Evolutionary conservation across 92 coral and sea anemone species (phyloP), one percentile per base, ranked within the genome.

Genomic region (Meandrina meandrites): DNA sequence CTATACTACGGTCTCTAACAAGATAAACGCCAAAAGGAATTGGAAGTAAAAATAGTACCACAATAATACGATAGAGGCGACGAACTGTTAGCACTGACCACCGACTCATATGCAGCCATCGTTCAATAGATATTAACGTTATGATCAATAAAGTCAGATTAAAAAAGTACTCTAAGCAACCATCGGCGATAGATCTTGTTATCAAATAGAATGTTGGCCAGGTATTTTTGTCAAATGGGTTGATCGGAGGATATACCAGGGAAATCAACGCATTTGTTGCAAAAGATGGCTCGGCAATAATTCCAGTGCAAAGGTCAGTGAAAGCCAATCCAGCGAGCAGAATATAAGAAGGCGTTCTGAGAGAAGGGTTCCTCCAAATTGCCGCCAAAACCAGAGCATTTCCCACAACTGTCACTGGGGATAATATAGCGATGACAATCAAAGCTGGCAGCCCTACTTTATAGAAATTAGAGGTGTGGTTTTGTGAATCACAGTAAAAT

Each of bases 261-360:
- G 2, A 13, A 19, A 50, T 78, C 81, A 78, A 16, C 7, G 51
- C 50, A 17, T 10, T 1, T 17, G 66, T 67, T 28, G 28, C 22
- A 60, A 22, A 78, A 19, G 27, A 53, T 8, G 81, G 81, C 22
- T 50, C 62, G 16, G 62, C 51, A 15, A 78, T 48, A 11, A 78
- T 36, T 78, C 81, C 81, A 31, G 81, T 78, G 37, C 64, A n/a
- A 28, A 78, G n/a, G 67, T 78, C 81, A 78, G 67, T 78, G n/a
- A 78, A 76, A 24, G 80, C 80, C 80, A 76, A 76, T 24, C 62
- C 56, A 9, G 57, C 80, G 19, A 76, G 80, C 12, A 76, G 56
- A 42, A 76, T 45, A 9, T 76, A 76, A 10, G 60, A 76, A 19
- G 80, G 60, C 24, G 80, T 76, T 50, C 60, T 76, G 28, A 47